phyloP scores from a whole-genome alignment of 2,797 vertebrate genomes.

The Macroramphosus scolopax region DNA sequence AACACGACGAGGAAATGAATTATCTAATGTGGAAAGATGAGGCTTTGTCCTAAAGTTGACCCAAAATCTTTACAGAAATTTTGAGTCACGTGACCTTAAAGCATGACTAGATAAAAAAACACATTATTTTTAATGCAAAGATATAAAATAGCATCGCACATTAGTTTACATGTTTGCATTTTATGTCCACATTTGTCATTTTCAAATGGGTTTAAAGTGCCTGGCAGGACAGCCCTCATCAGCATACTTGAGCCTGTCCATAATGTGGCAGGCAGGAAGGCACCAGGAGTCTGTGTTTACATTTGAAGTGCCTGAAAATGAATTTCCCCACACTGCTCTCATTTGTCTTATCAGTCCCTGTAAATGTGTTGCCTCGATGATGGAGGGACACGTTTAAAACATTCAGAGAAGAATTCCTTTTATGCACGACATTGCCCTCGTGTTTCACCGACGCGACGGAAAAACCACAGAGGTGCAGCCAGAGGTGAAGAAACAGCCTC shows the following conservation, averaged over 20 bases:
- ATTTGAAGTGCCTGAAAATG: constrained; percentile 70
- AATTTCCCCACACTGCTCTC: constrained; percentile 70
- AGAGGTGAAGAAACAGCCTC: constrained; percentile 39
- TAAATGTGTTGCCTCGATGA: constrained; percentile 57
- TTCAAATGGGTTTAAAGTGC: constrained; percentile 22
- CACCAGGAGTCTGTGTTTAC: constrained; percentile 76
- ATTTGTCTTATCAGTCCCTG: constrained; percentile 72
- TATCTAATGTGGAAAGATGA: neutral
- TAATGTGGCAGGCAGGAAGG: constrained; percentile 60
- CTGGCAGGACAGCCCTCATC: constrained; percentile 40
- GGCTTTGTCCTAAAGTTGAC: too few species aligned
- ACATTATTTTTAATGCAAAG: neutral
- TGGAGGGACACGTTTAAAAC: constrained; percentile 47
- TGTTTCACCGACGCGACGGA: constrained; percentile 15
- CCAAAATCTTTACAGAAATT: too few species aligned
- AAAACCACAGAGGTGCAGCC: constrained; percentile 13
- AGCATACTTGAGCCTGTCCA: constrained; percentile 49
- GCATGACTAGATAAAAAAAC: too few species aligned
- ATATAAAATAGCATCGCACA: neutral
- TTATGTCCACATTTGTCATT: constrained; percentile 32
- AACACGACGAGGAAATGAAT: constrained; percentile 12
- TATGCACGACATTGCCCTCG: constrained; percentile 7
- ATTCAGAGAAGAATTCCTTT: constrained; percentile 30
- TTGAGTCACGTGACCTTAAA: too few species aligned
- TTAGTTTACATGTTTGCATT: constrained; percentile 9